These are phyloP conservation scores for Hylyphantes graminicola DNA, from an alignment of 1,140 invertebrate genomes.

Conservation along the genomic window DNA sequence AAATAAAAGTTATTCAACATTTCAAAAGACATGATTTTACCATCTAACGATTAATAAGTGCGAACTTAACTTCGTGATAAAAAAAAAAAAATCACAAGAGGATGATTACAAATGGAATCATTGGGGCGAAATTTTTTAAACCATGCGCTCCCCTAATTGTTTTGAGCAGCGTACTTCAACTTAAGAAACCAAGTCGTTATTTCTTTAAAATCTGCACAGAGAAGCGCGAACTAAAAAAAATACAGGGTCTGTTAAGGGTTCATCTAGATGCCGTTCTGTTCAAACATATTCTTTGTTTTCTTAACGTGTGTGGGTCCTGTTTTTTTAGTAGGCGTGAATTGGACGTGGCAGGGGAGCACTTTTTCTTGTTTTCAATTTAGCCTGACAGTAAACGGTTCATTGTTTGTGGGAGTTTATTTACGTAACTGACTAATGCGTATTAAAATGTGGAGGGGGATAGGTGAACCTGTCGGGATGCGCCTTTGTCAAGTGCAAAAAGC, in stretches of 20 bases:
- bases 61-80: too few relatives aligned
- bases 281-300: not conserved
- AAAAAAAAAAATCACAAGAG: too few relatives aligned
- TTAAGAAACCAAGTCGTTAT: too few relatives aligned
- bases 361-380: conserved; percentile 41
- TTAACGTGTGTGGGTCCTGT: not conserved
- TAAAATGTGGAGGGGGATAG: not conserved
- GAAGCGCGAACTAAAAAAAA: conserved; percentile 12
- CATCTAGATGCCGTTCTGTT: conserved; percentile 17
- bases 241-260: conserved; percentile 30
- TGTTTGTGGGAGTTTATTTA: not conserved
- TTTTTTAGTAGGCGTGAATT: conserved; percentile 36
- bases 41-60: too few relatives aligned
- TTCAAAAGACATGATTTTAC: too few relatives aligned
- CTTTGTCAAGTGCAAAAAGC: conserved; percentile 1
- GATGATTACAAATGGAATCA: too few relatives aligned
- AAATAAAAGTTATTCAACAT: too few relatives aligned
- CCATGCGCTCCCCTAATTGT: too few relatives aligned
- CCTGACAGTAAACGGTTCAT: conserved; percentile 40
- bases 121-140: too few relatives aligned
- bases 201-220: not conserved
- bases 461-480: not conserved
- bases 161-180: too few relatives aligned
- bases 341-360: conserved; percentile 19
- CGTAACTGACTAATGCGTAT: not conserved